A percentile compares a stretch with the other conserved stretches of the same genome.
These are phyloP conservation scores for Tokudaia muenninki DNA, from an alignment of 2,797 vertebrate species.

Conservation along the genomic window DNA sequence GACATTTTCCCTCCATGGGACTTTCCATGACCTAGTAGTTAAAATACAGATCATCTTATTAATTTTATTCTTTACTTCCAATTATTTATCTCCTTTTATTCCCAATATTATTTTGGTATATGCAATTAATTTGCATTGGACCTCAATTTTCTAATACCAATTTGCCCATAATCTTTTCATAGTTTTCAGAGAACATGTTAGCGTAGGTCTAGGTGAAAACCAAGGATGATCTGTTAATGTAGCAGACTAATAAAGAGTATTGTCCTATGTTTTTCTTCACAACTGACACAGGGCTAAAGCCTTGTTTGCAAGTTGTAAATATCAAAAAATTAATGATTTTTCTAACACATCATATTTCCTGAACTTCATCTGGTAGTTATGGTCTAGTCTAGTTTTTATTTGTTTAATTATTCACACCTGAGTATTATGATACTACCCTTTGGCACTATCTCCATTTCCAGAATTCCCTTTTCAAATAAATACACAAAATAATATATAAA, in stretches of 20 bases:
- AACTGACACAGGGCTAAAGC: not conserved
- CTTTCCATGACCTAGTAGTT: not conserved
- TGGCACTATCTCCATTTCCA: not conserved
- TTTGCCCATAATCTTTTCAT: not conserved
- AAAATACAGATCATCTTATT: not conserved
- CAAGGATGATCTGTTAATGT: not conserved
- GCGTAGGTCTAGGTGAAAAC: not conserved
- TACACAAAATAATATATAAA: not conserved
- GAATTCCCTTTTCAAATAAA: not conserved
- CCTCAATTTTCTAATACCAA: not conserved
- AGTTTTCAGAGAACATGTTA: not conserved
- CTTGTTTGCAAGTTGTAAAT: not conserved
- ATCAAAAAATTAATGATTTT: not conserved
- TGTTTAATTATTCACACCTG: not conserved
- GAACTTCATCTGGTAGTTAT: not conserved
- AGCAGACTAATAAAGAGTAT: not conserved
- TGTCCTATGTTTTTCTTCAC: not conserved
- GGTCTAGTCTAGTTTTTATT: not conserved
- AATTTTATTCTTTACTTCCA: not conserved
- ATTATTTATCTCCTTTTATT: conserved; percentile 17
- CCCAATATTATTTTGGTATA: not conserved
- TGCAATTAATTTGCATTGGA: not conserved
- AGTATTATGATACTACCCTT: not conserved
- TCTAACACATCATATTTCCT: not conserved
- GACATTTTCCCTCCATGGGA: not conserved